These are phyloP conservation scores for Cephalophus harveyi DNA, from an alignment of 2,113 vertebrate genomes.

Conservation along the genomic window DNA sequence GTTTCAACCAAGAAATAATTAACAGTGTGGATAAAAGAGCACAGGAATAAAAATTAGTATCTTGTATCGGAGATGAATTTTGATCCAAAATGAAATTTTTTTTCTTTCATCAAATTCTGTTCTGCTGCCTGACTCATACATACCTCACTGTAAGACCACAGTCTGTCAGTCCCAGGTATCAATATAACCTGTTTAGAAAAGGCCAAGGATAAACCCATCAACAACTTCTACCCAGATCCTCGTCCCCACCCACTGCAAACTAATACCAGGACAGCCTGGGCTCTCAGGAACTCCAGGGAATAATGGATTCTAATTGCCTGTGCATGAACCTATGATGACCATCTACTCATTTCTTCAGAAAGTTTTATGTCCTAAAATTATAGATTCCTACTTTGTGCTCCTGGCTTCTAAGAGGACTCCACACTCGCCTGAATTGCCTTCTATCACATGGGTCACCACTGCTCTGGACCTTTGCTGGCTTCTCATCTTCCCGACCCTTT, in stretches of 20 bases:
- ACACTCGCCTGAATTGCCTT: not conserved
- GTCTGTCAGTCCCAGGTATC: not conserved
- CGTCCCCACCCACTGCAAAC: not conserved
- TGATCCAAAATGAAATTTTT: not conserved
- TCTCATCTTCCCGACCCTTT: not conserved
- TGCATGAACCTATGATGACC: not conserved
- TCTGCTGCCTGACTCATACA: not conserved
- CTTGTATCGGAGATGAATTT: not conserved
- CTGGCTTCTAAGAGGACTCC: not conserved
- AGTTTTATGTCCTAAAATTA: not conserved
- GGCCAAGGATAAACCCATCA: not conserved
- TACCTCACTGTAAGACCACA: not conserved
- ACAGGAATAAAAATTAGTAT: not conserved
- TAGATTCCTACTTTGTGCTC: not conserved
- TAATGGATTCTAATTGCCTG: not conserved
- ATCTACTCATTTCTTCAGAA: not conserved
- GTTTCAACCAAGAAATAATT: slow-evolving; percentile 14
- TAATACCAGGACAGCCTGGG: not conserved
- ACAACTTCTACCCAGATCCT: not conserved
- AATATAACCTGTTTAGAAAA: not conserved
- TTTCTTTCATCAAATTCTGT: not conserved
- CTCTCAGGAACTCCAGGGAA: not conserved
- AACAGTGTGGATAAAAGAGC: not conserved
- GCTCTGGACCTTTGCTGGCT: not conserved
- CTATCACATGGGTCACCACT: not conserved